phyloP scores from a whole-genome alignment of 2,113 vertebrate species.

The Siphamia tubifer region DNA sequence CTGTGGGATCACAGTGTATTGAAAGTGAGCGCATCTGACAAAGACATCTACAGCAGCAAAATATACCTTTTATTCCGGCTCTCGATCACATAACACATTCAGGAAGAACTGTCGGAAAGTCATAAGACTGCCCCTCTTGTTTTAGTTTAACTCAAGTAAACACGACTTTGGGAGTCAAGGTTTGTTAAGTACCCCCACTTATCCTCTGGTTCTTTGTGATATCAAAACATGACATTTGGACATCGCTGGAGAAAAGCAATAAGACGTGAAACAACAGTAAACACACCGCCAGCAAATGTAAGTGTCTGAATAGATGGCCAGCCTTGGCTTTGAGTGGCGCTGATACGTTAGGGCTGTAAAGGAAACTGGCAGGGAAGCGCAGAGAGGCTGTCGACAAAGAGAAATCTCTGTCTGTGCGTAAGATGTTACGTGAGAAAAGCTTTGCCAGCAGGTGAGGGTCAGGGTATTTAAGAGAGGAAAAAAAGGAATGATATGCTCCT shows the following conservation, averaged over 20 bases:
- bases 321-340: constrained; percentile 41
- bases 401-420: constrained; percentile 1
- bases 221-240: constrained; percentile 23
- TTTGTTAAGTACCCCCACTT: not conserved
- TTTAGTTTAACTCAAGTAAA: constrained; percentile 8
- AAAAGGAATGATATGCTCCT: constrained; percentile 1
- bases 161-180: constrained; percentile 23
- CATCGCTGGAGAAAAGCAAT: not conserved
- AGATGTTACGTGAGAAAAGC: constrained; percentile 1
- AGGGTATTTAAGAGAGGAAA: constrained; percentile 20
- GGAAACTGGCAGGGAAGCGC: not conserved
- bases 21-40: constrained; percentile 58
- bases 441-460: constrained; percentile 35
- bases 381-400: not conserved
- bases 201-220: not conserved
- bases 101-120: constrained; percentile 11
- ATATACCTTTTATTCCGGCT: constrained; percentile 35
- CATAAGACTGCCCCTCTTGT: not conserved
- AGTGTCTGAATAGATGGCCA: constrained; percentile 34
- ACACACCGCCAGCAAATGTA: constrained; percentile 29
- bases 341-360: constrained; percentile 21
- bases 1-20: constrained; percentile 47
- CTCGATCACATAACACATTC: constrained; percentile 25
- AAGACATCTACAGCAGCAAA: constrained; percentile 47
- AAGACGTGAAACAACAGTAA: constrained; percentile 15